A percentile compares a stretch with the other conserved stretches of the same genome.
These are phyloP conservation scores for Dinocampus coccinellae DNA, from an alignment of 2,888 invertebrate species.

Conservation along the genomic window DNA sequence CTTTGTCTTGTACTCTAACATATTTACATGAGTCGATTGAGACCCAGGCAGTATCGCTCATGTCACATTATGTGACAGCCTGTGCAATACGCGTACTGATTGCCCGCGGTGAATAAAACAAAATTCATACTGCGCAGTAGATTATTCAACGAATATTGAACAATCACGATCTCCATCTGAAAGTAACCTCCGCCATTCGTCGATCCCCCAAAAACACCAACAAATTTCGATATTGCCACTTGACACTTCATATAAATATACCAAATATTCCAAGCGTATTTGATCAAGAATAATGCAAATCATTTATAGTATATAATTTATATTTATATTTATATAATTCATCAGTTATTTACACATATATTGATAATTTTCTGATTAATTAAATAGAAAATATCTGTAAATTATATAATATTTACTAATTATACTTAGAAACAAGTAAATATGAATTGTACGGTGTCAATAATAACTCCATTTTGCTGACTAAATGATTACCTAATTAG, in stretches of 20 bases:
- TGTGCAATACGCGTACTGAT: conserved; percentile 23
- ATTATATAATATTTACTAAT: too few relatives aligned
- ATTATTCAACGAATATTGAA: background rate
- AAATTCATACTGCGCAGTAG: background rate
- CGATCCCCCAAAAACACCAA: background rate
- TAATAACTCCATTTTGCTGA: too few relatives aligned
- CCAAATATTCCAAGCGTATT: background rate
- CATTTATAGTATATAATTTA: background rate
- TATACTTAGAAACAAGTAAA: too few relatives aligned
- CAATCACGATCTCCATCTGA: background rate
- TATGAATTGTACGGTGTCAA: too few relatives aligned
- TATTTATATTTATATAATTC: background rate
- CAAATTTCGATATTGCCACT: background rate
- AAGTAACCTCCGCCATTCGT: background rate
- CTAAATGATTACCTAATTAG: too few relatives aligned
- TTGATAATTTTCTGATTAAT: too few relatives aligned
- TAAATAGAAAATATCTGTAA: too few relatives aligned
- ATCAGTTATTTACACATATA: too few relatives aligned
- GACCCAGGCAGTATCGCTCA: conserved; percentile 4
- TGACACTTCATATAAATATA: background rate
- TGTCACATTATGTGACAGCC: conserved; percentile 14
- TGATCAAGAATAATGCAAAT: background rate
- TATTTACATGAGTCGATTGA: too few relatives aligned
- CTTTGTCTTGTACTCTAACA: background rate
- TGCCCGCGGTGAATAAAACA: background rate